Base-by-base conservation (phyloP, 2,888 invertebrate genomes). In the Nudaria mundana region DNA sequence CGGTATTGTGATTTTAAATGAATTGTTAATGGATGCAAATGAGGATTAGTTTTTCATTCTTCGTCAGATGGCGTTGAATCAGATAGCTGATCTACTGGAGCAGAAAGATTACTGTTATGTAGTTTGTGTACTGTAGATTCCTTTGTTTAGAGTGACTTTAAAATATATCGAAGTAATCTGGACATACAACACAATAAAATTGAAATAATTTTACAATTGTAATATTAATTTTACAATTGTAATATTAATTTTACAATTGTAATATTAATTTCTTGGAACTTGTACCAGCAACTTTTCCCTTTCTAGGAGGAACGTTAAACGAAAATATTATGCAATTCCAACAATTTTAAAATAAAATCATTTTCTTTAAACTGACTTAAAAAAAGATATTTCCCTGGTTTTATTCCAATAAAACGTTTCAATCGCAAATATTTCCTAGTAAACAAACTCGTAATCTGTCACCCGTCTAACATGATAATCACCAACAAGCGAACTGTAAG, bases 1-100 rank as follows among this genome's bases (percentile, higher is more conserved):
- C 40, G 40, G 42, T 52, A 58, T 61, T 71, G 68, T 69, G 64
- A 66, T 68, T 71, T 63, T 53, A 63, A 66, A 69, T 66, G 63
- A 64, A 62, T 55, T 52, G 48, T 61, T 63, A 49, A 65, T 60
- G 46, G 46, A 51, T 52, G 54, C 58, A 54, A 60, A 51, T 53
- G 40, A 44, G 48, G 61, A 54, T 51, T 48, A 46, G 46, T 53
- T 57, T 40, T 53, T 51, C 55, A 44, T 58, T 57, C 31, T 33
- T 39, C 34, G 10, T 31, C 44, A 56, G 48, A 52, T 45, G 52
- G 45, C 52, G 35, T 34, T 47, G 18, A 30, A 40, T 42, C 33
- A 24, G 29, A 40, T 47, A 37, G 43, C 52, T 56, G 30, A 30
- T 33, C 32, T 55, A 37, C 18, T 24, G 16, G 10, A 37, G 44